Evolutionary conservation across 2,888 invertebrate genomes (phyloP), one percentile per base, ranked within the genome.

Genomic region (Ctena decussata): DNA sequence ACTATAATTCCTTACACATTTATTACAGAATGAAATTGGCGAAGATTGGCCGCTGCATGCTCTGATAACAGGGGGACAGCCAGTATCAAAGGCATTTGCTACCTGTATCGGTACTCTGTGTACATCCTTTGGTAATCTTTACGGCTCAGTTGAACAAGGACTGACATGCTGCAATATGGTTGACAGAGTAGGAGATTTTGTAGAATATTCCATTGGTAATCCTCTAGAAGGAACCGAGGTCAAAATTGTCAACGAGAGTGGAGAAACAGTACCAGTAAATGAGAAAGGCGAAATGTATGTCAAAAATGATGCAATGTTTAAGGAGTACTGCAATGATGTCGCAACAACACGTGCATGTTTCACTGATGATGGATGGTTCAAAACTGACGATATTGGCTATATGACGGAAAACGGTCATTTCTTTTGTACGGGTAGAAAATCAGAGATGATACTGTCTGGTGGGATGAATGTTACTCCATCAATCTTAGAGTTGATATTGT

Each of bases 321-420:
- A 77, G 24, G 81, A 35, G 21, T 82, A 76, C 30, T 82, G 53
- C 35, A 82, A 82, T 41, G 77, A 82, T 35, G 30, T 21, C 2
- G 77, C 41, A 21, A 60, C 60, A 35, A 82, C 81, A 18, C 30
- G 41, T 27, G 35, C 27, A 21, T 32, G 27, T 1, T 18, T 60
- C 21, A 37, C 72, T 8, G 41, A 32, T 1, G 81, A 77, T 44
- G 81, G 77, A n/a, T 82, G 81, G 81, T 77, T 53, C 27, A 77
- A 60, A 46, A 72, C 81, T 0, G 81, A 77, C 27, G 81, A 82
- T 60, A 41, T 72, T 49, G 27, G 77, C 37, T 30, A 77, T 65
- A 35, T 77, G 69, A 37, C 49, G 3, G 65, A 65, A 35, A 30
- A 32, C 2, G 65, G 65, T 1, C 1, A 18, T 1, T 65, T 65